Evolutionary conservation across 1,140 invertebrate genomes (phyloP), one percentile per base, ranked within the genome.

Genomic region (Asbolus verrucosus): DNA sequence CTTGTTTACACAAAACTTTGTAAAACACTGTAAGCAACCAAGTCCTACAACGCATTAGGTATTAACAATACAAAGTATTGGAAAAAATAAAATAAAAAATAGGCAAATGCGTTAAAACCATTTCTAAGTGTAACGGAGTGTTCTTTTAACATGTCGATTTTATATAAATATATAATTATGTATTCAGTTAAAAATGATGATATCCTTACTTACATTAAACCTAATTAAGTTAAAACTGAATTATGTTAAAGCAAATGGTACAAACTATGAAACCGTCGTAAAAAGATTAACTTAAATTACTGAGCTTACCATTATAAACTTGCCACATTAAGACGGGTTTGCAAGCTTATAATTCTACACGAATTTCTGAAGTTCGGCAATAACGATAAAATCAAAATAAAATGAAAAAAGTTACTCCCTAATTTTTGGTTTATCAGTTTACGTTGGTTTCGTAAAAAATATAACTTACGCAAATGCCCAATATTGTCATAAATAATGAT

Each of bases 231-330:
- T 54, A 24, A 54, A 54, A 54, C 21, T 14, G 19, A 27, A 54
- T 13, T 54, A 54, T 54, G 46, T 54, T 54, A 54, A 54, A 13
- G 18, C 21, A 54, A 46, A 13, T 27, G 21, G 21, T 54, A 54
- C 46, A 24, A 54, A 24, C 46, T 54, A 54, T 13, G 46, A 62
- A 62, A 63, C 61, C 30, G 39, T 27, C 50, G 27, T 59, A 30
- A 59, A 50, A 50, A 16, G 43, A 59, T 59, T 59, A 59, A 59
- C 50, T 59, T 18, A 21, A 59, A 59, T 19, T 59, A 36, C 33
- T 8, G 11, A 36, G 33, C 33, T 36, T 36, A 36, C 6, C 33
- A 36, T 36, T 36, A 36, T 36, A 36, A 36, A 36, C 33, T 36
- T 36, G 33, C 33, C 33, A 11, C 33, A n/a, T 36, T 36, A 36